Conservation (phyloP, 1,140 invertebrate genomes). For the Lerema accius region DNA sequence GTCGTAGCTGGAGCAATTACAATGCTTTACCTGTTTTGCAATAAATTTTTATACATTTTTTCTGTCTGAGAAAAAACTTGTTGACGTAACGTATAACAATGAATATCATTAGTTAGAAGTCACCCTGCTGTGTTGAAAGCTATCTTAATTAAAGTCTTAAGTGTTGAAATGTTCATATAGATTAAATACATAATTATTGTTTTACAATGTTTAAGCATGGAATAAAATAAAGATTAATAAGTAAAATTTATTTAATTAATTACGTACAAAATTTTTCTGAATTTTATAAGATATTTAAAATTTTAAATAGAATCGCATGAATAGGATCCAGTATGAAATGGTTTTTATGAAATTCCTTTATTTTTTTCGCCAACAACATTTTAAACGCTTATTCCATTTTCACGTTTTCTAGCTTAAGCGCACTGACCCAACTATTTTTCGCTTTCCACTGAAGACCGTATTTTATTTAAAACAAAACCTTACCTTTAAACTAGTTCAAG, state of each 20-base stretch:
- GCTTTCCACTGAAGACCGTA: constrained; percentile 19
- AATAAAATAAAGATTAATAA: no score
- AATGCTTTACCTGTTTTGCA: constrained; percentile 24
- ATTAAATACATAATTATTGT: no score
- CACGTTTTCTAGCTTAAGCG: background rate
- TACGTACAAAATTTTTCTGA: no score
- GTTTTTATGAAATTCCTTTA: background rate
- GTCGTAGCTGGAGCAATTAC: constrained; percentile 2
- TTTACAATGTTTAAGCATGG: no score
- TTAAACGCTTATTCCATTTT: constrained; percentile 9
- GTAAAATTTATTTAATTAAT: no score
- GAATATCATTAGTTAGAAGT: no score
- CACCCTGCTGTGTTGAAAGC: no score
- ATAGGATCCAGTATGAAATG: constrained; percentile 8
- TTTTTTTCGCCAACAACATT: constrained; percentile 8
- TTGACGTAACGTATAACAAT: background rate
- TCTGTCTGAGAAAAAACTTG: no score
- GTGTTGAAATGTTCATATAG: no score
- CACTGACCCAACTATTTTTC: constrained; percentile 21
- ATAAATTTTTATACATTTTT: background rate
- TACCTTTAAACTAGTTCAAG: constrained; percentile 7
- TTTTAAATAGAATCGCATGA: background rate
- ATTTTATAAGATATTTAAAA: no score
- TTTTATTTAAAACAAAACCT: constrained; percentile 27
- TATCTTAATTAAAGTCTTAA: no score